Percentiles rank a stretch among this genome's conserved stretches.
Conservation (phyloP, 2,888 invertebrate genomes). For the Synergus umbraculus region DNA sequence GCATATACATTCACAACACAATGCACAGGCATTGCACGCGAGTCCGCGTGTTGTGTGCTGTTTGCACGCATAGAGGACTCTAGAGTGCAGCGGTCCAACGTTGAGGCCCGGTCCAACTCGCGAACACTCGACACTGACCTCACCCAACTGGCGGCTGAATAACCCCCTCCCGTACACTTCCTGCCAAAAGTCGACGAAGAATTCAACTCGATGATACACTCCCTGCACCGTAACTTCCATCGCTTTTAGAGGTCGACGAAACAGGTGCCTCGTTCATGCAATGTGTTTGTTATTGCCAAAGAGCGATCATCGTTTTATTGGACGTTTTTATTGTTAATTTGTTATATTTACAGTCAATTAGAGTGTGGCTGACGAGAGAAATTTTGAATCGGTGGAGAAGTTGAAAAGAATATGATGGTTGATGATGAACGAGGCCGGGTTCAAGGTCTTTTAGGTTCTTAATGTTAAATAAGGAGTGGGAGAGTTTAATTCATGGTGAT, state of each 20-base stretch:
- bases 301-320: slow-evolving; percentile 19
- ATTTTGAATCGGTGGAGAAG: not conserved
- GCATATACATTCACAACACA: not conserved
- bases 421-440: not conserved
- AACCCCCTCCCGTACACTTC: slow-evolving; percentile 70
- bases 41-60: not conserved
- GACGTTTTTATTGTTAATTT: slow-evolving; percentile 16
- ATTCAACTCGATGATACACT: slow-evolving; percentile 66
- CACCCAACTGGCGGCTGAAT: slow-evolving; percentile 71
- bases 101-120: slow-evolving; percentile 75
- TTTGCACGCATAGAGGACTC: slow-evolving; percentile 21
- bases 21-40: slow-evolving; percentile 8
- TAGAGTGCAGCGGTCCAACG: slow-evolving; percentile 37
- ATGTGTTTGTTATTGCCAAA: not conserved
- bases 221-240: slow-evolving; percentile 50
- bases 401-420: not conserved
- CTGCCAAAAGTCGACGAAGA: slow-evolving; percentile 73
- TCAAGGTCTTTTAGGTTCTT: too few species aligned
- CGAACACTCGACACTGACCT: slow-evolving; percentile 76
- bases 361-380: not conserved
- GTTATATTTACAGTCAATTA: not conserved
- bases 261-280: slow-evolving; percentile 50
- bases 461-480: too few species aligned
- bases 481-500: too few species aligned
- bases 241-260: slow-evolving; percentile 42